Percentiles rank a stretch among this genome's conserved stretches.
phyloP scores from a whole-genome alignment of 2,113 vertebrate genomes.

The Gambusia holbrooki region DNA sequence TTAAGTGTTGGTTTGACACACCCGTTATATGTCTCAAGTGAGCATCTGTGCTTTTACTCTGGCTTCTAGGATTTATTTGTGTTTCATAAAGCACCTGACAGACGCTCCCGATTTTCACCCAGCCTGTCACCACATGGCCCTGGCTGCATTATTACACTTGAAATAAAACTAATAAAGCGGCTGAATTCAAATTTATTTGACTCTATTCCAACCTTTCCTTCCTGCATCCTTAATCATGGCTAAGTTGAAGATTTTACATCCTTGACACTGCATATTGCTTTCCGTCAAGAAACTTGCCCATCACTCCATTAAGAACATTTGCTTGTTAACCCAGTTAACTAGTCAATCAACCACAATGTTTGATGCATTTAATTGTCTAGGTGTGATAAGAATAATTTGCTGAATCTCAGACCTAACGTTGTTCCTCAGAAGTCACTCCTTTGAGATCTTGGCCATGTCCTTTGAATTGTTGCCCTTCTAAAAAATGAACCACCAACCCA shows the following conservation, averaged over 20 bases:
- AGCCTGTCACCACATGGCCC: constrained; percentile 20
- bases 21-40: constrained; percentile 42
- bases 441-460: background rate
- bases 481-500: background rate
- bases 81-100: constrained; percentile 23
- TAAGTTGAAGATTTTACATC: background rate
- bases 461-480: background rate
- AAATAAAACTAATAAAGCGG: constrained; percentile 56
- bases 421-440: background rate
- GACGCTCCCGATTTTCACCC: constrained; percentile 33
- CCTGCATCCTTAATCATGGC: constrained; percentile 24
- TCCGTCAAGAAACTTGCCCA: background rate
- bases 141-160: constrained; percentile 51
- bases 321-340: no score
- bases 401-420: no score
- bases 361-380: no score
- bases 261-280: background rate
- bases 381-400: no score
- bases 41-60: constrained; percentile 25
- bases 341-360: no score
- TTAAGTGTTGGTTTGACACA: constrained; percentile 42
- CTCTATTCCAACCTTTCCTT: background rate
- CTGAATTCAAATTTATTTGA: constrained; percentile 32
- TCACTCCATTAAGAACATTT: no score
- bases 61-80: constrained; percentile 24